These are phyloP conservation scores for Fratercula arctica DNA, from an alignment of 2,797 vertebrate genomes.

Conservation along the genomic window DNA sequence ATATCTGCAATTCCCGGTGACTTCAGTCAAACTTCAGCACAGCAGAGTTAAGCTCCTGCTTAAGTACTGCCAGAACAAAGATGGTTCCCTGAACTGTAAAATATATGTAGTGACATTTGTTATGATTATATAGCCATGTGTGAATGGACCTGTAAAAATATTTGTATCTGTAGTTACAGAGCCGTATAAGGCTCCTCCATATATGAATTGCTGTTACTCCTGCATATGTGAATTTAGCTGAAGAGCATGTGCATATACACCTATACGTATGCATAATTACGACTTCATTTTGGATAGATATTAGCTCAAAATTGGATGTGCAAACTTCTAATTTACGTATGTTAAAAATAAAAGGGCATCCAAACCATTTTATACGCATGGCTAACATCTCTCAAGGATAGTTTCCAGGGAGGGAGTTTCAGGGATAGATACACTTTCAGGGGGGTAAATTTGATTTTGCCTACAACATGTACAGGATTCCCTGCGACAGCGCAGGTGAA, in stretches of 20 bases:
- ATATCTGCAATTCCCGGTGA: background rate
- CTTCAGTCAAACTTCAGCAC: background rate
- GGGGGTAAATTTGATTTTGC: background rate
- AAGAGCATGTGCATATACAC: background rate
- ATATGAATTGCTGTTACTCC: background rate
- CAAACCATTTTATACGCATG: background rate
- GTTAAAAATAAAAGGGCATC: background rate
- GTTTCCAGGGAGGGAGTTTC: background rate
- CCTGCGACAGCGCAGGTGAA: background rate
- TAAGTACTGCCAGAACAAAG: background rate
- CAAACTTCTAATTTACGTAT: background rate
- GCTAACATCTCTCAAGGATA: background rate
- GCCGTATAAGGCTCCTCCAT: background rate
- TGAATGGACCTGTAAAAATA: background rate
- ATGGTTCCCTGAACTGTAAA: background rate
- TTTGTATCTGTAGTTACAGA: background rate
- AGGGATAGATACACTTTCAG: background rate
- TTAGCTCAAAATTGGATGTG: background rate
- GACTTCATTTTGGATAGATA: background rate
- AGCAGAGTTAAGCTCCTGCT: background rate
- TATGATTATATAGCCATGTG: background rate
- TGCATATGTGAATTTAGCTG: background rate
- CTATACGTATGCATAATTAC: background rate
- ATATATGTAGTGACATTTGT: background rate
- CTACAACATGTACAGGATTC: background rate